Conservation (phyloP, 2,797 vertebrate genomes). For the Sylvilagus floridanus region DNA sequence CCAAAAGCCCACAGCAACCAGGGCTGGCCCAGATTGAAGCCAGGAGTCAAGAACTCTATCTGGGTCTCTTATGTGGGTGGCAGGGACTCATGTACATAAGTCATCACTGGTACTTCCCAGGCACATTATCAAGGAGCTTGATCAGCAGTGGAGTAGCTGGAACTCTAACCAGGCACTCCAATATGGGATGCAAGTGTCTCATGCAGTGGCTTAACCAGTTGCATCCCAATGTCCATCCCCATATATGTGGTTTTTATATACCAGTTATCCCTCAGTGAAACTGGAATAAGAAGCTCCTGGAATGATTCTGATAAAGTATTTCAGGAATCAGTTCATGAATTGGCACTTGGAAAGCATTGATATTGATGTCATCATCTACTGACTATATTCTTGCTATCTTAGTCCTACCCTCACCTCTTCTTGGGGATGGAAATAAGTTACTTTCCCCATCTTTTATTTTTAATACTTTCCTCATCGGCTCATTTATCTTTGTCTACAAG, state of each 20-base stretch:
- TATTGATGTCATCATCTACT: constrained; percentile 3
- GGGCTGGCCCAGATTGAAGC: no score
- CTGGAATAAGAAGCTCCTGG: background rate
- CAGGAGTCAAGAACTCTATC: no score
- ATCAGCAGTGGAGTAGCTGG: no score
- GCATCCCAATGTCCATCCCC: no score
- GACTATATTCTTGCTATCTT: constrained; percentile 35
- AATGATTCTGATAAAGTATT: background rate
- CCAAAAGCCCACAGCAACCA: no score
- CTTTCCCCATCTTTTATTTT: constrained; percentile 54
- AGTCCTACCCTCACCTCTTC: background rate
- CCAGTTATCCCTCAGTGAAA: background rate
- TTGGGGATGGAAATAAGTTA: constrained; percentile 56
- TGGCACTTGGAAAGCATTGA: background rate
- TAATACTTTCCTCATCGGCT: background rate
- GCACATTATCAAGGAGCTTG: no score
- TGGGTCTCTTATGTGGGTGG: no score
- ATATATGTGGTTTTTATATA: background rate
- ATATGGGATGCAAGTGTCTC: no score
- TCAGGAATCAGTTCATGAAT: constrained; percentile 20
- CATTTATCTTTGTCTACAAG: constrained; percentile 53
- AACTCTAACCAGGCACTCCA: no score
- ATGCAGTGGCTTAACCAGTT: no score
- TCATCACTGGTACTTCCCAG: no score
- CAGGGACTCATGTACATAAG: no score